Evolutionary conservation across 1,140 invertebrate species (phyloP).

Genomic region (Lethrus apterus): DNA sequence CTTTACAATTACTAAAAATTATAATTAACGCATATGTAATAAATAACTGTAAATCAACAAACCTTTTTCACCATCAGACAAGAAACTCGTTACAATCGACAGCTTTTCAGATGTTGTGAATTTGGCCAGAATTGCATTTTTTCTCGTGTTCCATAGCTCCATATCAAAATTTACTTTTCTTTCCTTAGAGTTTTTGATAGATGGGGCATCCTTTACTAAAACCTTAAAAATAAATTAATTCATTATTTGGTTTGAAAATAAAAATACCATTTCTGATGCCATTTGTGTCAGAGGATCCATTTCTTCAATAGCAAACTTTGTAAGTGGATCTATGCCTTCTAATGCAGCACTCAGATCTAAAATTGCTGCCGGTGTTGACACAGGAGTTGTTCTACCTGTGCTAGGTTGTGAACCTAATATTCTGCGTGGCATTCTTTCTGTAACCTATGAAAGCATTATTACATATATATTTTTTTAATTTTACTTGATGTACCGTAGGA

Average conservation of each 20-base stretch:
- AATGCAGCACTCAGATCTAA: constrained; percentile 53
- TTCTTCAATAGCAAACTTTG: constrained; percentile 60
- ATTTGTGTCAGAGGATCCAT: constrained; percentile 59
- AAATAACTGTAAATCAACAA: background rate
- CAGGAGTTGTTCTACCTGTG: constrained; percentile 45
- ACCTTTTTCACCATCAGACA: constrained; percentile 75
- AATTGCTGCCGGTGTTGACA: constrained; percentile 41
- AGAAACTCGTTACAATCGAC: constrained; percentile 80
- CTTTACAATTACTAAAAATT: constrained; percentile 63
- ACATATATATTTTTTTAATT: background rate
- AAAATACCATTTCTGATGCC: constrained; percentile 50
- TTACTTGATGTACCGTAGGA: constrained; percentile 1
- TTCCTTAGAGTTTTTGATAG: constrained; percentile 46
- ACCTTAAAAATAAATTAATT: constrained; percentile 15
- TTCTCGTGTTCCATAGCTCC: constrained; percentile 68
- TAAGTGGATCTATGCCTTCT: constrained; percentile 67
- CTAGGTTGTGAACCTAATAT: constrained; percentile 44
- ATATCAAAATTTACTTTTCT: constrained; percentile 40
- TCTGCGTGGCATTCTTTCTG: constrained; percentile 43
- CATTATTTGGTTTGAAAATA: constrained; percentile 10
- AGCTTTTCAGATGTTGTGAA: constrained; percentile 89
- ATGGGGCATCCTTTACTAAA: constrained; percentile 22
- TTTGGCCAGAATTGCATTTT: constrained; percentile 69
- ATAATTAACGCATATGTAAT: background rate
- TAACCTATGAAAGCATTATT: constrained; percentile 34